These are phyloP conservation scores for Ciconia stormi DNA, from an alignment of 2,113 vertebrate genomes.

Conservation along the genomic window DNA sequence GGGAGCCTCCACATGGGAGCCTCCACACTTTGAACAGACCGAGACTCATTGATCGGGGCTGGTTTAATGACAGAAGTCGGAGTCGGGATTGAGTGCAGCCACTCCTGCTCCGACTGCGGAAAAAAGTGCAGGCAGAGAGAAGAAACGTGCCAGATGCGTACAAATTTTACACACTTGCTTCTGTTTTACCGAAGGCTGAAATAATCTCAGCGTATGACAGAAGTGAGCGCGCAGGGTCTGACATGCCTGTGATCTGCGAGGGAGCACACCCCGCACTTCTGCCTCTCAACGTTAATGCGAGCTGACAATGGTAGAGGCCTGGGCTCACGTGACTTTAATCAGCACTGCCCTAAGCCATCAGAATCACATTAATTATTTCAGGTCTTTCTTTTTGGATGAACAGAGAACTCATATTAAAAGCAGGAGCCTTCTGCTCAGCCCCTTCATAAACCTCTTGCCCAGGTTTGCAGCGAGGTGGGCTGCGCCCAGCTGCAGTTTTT, in stretches of 20 bases:
- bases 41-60: neutral
- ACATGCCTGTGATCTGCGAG: conserved; percentile 21
- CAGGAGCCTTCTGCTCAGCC: conserved; percentile 10
- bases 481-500: neutral
- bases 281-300: conserved; percentile 62
- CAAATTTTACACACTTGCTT: neutral
- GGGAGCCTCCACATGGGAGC: neutral
- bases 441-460: neutral
- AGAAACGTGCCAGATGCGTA: neutral
- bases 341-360: conserved; percentile 48
- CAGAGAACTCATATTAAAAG: neutral
- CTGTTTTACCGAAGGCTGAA: conserved; percentile 60
- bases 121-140: neutral
- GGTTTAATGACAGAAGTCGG: neutral
- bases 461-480: neutral
- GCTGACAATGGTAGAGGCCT: conserved; percentile 76
- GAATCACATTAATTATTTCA: conserved; percentile 71
- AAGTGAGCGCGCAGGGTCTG: neutral
- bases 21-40: neutral
- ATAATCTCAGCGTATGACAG: conserved; percentile 6
- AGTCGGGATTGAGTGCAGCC: fast-evolving
- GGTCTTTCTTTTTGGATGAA: conserved; percentile 54
- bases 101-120: neutral
- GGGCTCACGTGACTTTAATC: conserved; percentile 69
- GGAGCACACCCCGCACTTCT: conserved; percentile 24